Evolutionary conservation across 1,140 invertebrate genomes (phyloP), one percentile per base, ranked within the genome.

Genomic region (Achroia grisella): DNA sequence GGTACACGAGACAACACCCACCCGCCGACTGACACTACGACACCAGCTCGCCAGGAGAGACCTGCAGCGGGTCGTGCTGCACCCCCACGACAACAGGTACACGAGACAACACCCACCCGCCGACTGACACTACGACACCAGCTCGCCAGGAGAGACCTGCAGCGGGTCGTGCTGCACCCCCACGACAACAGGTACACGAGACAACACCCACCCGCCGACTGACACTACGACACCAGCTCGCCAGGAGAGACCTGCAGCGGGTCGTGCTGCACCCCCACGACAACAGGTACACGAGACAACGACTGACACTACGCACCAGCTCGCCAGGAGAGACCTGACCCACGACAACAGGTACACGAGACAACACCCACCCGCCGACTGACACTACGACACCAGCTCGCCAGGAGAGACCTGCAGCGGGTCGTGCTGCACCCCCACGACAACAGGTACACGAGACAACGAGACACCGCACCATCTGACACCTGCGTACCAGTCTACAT

Each of bases 1-100:
- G 73, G 70, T 70, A 48, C 12, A 2, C 17, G 6, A 2, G 17
- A n/a, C n/a, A n/a, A n/a, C 17, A 23, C 17, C 2, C 17, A 23
- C 17, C 2, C 17, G 6, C 17, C 2, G 2, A 23, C 17, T 2
- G 2, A 23, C 17, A 42, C 94, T 92, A 85, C 93, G 88, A 49
- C 90, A 91, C 72, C 93, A 91, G 90, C 89, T 88, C 40, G 89
- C 89, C 33, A 92, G 89, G 53, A 53, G 62, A 37, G 86, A 88
- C 64, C 93, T 93, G 76, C 94, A 94, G 80, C 93, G 94, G 74
- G 94, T 95, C 10, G 93, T 95, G 11, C 93, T 95, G 90, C 93
- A 94, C 32, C 72, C 90, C 89, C 70, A 71, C 62, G 71, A 75
- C 62, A 56, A 75, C 67, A 80, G 73, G 70, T 70, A 48, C 12